A percentile compares a stretch with the other conserved stretches of the same genome.
phyloP scores from a whole-genome alignment of 2,888 invertebrate species.

The Alloscopus bannaensis region DNA sequence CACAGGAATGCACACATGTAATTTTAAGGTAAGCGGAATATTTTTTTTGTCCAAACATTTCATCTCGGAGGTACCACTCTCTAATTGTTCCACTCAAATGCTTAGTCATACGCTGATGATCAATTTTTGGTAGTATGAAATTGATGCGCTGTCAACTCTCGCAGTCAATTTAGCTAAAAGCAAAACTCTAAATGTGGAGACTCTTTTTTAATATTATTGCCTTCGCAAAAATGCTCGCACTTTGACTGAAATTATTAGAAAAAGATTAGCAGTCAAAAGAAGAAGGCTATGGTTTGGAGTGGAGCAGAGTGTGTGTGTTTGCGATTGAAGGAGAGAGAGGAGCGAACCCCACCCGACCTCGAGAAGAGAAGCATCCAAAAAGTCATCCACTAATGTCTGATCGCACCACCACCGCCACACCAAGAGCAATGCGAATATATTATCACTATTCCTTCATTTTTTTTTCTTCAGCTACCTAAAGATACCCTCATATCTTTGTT shows the following conservation, averaged over 20 bases:
- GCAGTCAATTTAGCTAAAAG: background rate
- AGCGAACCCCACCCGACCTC: constrained; percentile 56
- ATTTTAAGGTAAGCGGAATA: too few species aligned
- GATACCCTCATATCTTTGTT: too few species aligned
- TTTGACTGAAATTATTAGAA: background rate
- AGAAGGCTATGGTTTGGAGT: background rate
- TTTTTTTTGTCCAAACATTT: background rate
- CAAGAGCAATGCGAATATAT: too few species aligned
- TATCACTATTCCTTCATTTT: too few species aligned
- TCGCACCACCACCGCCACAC: constrained; percentile 22
- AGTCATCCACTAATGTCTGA: too few species aligned
- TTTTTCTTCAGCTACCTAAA: too few species aligned
- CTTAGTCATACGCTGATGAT: background rate
- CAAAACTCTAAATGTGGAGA: background rate
- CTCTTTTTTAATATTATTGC: background rate
- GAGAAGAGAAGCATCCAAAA: constrained; percentile 43
- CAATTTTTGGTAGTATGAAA: background rate
- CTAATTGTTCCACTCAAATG: background rate
- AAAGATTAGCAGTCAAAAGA: background rate
- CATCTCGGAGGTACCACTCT: background rate
- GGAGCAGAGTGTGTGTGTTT: background rate
- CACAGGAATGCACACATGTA: too few species aligned
- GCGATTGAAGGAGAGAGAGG: constrained; percentile 28
- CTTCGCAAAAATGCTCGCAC: background rate
- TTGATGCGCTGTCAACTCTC: background rate